Percentiles rank a stretch among this genome's conserved stretches.
These are phyloP conservation scores for Pseudochaenichthys georgianus DNA, from an alignment of 2,797 vertebrate species.

Conservation along the genomic window DNA sequence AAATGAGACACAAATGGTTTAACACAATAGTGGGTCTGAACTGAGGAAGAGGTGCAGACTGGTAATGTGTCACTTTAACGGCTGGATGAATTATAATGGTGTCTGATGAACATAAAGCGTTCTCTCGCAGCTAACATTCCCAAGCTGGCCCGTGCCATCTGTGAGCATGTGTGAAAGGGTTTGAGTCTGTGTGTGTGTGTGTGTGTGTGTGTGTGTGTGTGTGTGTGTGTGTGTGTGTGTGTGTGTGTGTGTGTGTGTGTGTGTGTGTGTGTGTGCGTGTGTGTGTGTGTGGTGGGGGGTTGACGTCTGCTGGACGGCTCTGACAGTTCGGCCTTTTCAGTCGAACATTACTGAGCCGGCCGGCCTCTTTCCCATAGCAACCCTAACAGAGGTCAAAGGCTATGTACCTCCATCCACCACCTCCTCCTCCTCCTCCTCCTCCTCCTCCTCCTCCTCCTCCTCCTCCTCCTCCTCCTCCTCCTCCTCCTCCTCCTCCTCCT, in stretches of 20 bases:
- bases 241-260: constrained; percentile 72
- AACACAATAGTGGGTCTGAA: constrained; percentile 24
- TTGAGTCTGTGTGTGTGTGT: constrained; percentile 63
- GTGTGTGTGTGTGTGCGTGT: constrained; percentile 69
- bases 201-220: constrained; percentile 70
- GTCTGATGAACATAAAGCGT: constrained; percentile 73
- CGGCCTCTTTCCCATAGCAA: constrained; percentile 94
- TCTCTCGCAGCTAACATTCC: constrained; percentile 87
- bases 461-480: constrained; percentile 20
- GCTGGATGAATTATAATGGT: constrained; percentile 60
- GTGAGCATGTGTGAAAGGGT: constrained; percentile 74
- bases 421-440: constrained; percentile 20
- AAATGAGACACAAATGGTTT: constrained; percentile 31
- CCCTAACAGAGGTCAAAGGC: constrained; percentile 85
- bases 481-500: constrained; percentile 31
- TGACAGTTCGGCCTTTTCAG: constrained; percentile 96
- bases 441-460: constrained; percentile 41
- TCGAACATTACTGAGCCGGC: constrained; percentile 90
- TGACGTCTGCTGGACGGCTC: constrained; percentile 92
- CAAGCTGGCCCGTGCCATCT: constrained; percentile 90
- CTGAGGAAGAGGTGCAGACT: constrained; percentile 51
- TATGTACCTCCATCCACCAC: constrained; percentile 68
- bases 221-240: constrained; percentile 72
- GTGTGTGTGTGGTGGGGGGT: constrained; percentile 74
- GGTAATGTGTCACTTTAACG: constrained; percentile 48